Conservation (phyloP, 1,140 invertebrate species). For the Andrena cerasifolii region DNA sequence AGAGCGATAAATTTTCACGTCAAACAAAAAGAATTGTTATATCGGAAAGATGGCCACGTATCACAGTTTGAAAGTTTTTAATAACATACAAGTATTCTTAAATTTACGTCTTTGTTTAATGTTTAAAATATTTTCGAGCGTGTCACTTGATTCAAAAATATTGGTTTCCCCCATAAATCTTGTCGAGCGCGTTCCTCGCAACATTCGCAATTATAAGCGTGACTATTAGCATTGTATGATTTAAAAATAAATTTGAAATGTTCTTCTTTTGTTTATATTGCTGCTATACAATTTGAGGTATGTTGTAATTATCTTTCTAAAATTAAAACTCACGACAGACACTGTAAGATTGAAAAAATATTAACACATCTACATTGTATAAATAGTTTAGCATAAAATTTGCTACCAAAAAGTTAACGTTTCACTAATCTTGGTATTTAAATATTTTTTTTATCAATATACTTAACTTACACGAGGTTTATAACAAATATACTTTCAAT, state of each 20-base stretch:
- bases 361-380: neutral
- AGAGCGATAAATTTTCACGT: neutral
- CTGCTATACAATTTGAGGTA: neutral
- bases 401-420: constrained; percentile 2
- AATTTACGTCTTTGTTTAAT: neutral
- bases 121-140: neutral
- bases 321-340: constrained; percentile 8
- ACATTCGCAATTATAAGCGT: neutral
- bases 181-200: neutral
- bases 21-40: neutral
- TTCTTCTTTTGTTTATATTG: neutral
- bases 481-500: constrained; percentile 22
- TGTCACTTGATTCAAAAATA: constrained; percentile 14
- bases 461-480: neutral
- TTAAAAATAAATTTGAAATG: neutral
- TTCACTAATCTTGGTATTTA: constrained; percentile 1
- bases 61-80: constrained; percentile 50
- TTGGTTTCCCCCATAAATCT: neutral
- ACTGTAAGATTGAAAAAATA: neutral
- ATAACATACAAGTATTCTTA: constrained; percentile 19
- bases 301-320: constrained; percentile 1
- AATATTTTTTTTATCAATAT: constrained; percentile 19
- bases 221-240: neutral
- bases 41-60: constrained; percentile 45
- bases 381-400: neutral